Percentiles rank a stretch among this genome's conserved stretches.
Evolutionary conservation across 2,888 invertebrate species (phyloP).

Genomic region (Caenorhabditis macrosperma): DNA sequence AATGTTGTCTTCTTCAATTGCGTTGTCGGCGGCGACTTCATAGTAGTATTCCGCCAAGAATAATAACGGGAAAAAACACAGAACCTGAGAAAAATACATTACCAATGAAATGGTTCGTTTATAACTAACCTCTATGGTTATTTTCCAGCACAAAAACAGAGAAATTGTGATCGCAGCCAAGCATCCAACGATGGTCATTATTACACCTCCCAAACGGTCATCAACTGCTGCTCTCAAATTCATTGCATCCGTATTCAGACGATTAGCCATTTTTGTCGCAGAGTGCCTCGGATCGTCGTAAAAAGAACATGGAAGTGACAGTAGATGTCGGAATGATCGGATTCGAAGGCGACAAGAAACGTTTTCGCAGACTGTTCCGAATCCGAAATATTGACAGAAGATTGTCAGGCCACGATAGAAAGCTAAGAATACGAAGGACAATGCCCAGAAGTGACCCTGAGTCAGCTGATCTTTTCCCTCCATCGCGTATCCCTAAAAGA

Average conservation of each 20-base stretch:
- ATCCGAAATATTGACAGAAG: conserved; percentile 74
- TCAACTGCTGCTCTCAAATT: conserved; percentile 79
- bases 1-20: conserved; percentile 36
- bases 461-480: conserved; percentile 76
- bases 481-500: conserved; percentile 39
- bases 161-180: conserved; percentile 19
- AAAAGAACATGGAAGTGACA: conserved; percentile 81
- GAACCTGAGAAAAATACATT: too few species aligned
- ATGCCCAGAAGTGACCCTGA: conserved; percentile 82
- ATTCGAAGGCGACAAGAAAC: conserved; percentile 80
- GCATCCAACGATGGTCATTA: conserved; percentile 23
- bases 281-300: conserved; percentile 81
- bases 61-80: conserved; percentile 30
- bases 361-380: conserved; percentile 79
- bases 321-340: conserved; percentile 79
- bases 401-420: conserved; percentile 73
- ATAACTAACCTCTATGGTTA: conserved; percentile 50
- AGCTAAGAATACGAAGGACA: conserved; percentile 80
- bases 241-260: conserved; percentile 82
- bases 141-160: conserved; percentile 41
- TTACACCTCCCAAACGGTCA: conserved; percentile 43
- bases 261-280: conserved; percentile 80
- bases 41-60: conserved; percentile 45
- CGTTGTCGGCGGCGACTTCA: conserved; percentile 7
- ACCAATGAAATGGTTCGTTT: too few species aligned